These are phyloP conservation scores for Pterocles gutturalis DNA, from an alignment of 2,113 vertebrate genomes.

Conservation along the genomic window DNA sequence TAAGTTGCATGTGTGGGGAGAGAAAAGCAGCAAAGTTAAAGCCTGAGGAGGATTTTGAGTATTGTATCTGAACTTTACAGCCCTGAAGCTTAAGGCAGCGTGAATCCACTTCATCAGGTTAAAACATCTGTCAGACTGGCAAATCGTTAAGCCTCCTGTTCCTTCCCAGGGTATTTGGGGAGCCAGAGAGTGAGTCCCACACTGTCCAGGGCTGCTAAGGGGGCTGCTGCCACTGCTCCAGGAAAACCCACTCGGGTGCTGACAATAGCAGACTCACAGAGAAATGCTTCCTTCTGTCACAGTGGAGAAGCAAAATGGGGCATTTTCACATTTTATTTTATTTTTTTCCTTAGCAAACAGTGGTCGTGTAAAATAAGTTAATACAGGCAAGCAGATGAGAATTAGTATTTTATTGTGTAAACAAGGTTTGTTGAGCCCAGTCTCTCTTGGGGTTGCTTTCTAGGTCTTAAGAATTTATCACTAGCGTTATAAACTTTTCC, in stretches of 20 bases:
- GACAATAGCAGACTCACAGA: neutral
- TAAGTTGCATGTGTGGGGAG: neutral
- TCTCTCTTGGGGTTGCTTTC: neutral
- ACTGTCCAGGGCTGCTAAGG: neutral
- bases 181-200: neutral
- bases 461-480: conserved; percentile 25
- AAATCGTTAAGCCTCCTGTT: conserved; percentile 35
- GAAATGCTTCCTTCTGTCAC: conserved; percentile 16
- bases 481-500: conserved; percentile 53
- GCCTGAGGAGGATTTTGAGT: conserved; percentile 1
- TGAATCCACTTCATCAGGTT: conserved; percentile 43
- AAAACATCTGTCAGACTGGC: conserved; percentile 58
- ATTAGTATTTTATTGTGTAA: neutral
- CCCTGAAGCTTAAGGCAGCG: conserved; percentile 9
- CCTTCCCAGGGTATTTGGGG: neutral
- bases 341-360: neutral
- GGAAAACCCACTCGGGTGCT: neutral
- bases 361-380: neutral
- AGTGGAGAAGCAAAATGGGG: neutral
- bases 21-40: conserved; percentile 23
- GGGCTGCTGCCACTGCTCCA: neutral
- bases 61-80: conserved; percentile 41
- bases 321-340: neutral
- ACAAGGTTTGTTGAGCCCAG: neutral
- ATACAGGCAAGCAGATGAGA: neutral